Percentiles rank a stretch among this genome's conserved stretches.
Evolutionary conservation across 2,797 vertebrate genomes (phyloP).

Genomic region (Nothura maculosa): DNA sequence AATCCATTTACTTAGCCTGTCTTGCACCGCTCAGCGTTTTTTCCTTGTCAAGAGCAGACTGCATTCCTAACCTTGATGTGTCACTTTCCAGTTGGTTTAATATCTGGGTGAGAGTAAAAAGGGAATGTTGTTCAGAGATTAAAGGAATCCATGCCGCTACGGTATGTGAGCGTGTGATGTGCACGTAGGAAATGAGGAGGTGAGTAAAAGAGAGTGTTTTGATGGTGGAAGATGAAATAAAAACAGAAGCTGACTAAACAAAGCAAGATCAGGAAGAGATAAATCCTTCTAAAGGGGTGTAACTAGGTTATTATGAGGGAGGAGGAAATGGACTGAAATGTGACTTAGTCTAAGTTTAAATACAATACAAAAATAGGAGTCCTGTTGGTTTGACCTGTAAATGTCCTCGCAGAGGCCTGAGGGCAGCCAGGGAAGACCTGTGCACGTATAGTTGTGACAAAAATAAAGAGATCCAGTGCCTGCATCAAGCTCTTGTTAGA

Average conservation of each 20-base stretch:
- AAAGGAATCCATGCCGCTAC: slow-evolving; percentile 18
- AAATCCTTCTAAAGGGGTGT: slow-evolving; percentile 1
- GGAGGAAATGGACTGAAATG: slow-evolving; percentile 27
- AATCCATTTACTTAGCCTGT: slow-evolving; percentile 52
- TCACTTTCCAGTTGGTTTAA: slow-evolving; percentile 66
- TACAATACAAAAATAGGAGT: slow-evolving; percentile 16
- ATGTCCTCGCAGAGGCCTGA: background rate
- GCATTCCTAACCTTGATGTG: slow-evolving; percentile 70
- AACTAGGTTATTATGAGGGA: background rate
- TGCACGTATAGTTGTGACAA: background rate
- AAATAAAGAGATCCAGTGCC: background rate
- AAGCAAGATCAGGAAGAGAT: slow-evolving; percentile 35
- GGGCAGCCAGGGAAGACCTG: background rate
- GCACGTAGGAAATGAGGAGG: background rate
- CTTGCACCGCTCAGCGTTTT: slow-evolving; percentile 63
- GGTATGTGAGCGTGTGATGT: background rate
- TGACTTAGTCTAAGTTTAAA: background rate
- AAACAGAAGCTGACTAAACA: background rate
- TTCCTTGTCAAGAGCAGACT: slow-evolving; percentile 56
- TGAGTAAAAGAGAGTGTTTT: background rate
- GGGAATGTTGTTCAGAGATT: slow-evolving; percentile 51
- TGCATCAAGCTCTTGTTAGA: background rate
- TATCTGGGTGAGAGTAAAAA: slow-evolving; percentile 58
- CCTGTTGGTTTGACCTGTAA: background rate
- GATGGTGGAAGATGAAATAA: slow-evolving; percentile 17